A percentile compares a stretch with the other conserved stretches of the same genome.
These are phyloP conservation scores for Carcharodon carcharias DNA, from an alignment of 2,797 vertebrate species.

Conservation along the genomic window DNA sequence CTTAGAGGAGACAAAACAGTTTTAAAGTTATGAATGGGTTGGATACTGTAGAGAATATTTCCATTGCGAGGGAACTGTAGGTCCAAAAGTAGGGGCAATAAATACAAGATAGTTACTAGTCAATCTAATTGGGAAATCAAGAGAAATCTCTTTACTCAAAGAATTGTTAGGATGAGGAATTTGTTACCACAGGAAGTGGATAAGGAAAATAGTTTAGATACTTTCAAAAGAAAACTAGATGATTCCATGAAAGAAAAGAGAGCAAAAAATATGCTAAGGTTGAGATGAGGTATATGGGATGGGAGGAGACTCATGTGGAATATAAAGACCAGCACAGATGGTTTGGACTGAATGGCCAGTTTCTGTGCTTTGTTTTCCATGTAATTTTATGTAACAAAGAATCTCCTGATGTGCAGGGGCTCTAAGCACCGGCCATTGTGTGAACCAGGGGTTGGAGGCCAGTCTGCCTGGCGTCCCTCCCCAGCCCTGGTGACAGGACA, in stretches of 20 bases:
- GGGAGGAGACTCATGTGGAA: background rate
- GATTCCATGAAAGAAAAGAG: background rate
- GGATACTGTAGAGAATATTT: background rate
- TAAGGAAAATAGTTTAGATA: background rate
- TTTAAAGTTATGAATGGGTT: background rate
- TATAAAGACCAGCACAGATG: background rate
- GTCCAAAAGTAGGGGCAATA: background rate
- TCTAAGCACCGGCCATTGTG: background rate
- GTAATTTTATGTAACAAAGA: background rate
- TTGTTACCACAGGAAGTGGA: background rate
- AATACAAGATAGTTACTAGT: background rate
- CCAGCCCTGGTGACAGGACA: background rate
- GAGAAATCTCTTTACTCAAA: background rate
- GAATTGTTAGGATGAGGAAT: background rate
- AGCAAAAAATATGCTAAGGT: background rate
- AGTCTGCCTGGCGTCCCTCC: background rate
- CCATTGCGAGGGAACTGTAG: background rate
- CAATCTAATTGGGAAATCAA: background rate
- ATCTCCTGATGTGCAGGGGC: background rate
- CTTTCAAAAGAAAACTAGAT: background rate
- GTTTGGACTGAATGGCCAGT: background rate
- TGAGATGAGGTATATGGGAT: background rate
- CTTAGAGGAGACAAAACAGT: background rate
- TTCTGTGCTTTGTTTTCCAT: background rate
- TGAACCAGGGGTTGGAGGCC: background rate